Percentiles rank a stretch among this genome's conserved stretches.
Conservation (phyloP, 2,797 vertebrate species). For the Rhynchonycteris naso region DNA sequence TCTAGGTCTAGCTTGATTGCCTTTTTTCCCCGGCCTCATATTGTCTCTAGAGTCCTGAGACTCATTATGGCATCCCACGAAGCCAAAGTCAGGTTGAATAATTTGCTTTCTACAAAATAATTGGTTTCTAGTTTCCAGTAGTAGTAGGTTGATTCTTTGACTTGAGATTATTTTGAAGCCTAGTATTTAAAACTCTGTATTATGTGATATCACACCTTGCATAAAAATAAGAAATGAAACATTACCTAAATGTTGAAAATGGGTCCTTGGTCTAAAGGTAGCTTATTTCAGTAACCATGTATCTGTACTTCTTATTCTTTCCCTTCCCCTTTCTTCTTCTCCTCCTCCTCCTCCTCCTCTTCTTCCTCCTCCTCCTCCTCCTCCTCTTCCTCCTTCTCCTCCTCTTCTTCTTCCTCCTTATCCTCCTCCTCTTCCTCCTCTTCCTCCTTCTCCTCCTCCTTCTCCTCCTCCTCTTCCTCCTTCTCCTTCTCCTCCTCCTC, state of each 20-base stretch:
- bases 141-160: constrained; percentile 26
- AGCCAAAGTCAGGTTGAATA: background rate
- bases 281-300: background rate
- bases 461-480: no score
- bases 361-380: no score
- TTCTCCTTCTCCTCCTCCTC: no score
- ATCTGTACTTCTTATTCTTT: background rate
- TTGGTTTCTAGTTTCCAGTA: constrained; percentile 38
- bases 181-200: constrained; percentile 8
- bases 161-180: constrained; percentile 23
- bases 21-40: background rate
- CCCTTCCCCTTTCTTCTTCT: no score
- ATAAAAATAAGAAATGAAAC: constrained; percentile 27
- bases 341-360: no score
- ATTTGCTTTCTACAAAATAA: constrained; percentile 42
- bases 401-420: no score
- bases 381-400: no score
- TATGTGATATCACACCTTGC: background rate
- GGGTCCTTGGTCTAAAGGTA: background rate
- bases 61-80: background rate
- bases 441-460: no score
- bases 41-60: background rate
- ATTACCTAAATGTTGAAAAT: background rate
- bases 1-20: background rate
- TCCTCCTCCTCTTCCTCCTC: no score